Evolutionary conservation across 2,797 vertebrate genomes (phyloP).

Genomic region (Schizopygopsis malacanthus): DNA sequence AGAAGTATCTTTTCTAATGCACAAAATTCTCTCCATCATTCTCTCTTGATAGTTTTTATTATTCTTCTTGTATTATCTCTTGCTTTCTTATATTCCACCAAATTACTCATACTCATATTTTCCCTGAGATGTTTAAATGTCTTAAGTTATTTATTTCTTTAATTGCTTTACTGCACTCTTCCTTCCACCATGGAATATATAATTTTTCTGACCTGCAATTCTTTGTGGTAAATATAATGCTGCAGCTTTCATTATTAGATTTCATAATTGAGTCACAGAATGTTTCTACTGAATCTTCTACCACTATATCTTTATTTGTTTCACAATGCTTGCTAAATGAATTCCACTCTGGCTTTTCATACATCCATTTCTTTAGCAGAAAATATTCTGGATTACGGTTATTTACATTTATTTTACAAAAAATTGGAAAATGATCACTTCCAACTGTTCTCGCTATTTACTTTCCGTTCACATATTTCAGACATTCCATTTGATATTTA

Average conservation of each 20-base stretch:
- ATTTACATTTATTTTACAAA: not conserved
- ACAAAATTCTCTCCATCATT: not conserved
- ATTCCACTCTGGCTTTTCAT: not conserved
- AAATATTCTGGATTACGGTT: no score
- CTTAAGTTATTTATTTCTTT: constrained; percentile 2
- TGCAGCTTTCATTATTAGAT: no score
- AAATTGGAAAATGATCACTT: not conserved
- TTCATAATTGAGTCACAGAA: not conserved
- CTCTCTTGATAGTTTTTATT: not conserved
- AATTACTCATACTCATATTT: not conserved
- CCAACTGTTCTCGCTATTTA: not conserved
- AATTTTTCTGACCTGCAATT: not conserved
- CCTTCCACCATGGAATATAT: not conserved
- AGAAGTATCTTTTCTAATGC: not conserved
- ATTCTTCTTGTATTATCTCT: not conserved
- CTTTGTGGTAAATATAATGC: not conserved
- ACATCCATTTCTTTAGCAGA: not conserved
- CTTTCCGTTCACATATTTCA: constrained; percentile 5
- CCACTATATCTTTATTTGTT: not conserved
- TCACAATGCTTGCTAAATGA: not conserved
- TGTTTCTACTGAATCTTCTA: not conserved
- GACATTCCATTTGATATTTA: not conserved
- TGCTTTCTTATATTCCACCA: not conserved
- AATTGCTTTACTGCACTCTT: not conserved
- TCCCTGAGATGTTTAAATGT: not conserved